Evolutionary conservation across 2,888 invertebrate genomes (phyloP).

Genomic region (Leucozona laternaria): DNA sequence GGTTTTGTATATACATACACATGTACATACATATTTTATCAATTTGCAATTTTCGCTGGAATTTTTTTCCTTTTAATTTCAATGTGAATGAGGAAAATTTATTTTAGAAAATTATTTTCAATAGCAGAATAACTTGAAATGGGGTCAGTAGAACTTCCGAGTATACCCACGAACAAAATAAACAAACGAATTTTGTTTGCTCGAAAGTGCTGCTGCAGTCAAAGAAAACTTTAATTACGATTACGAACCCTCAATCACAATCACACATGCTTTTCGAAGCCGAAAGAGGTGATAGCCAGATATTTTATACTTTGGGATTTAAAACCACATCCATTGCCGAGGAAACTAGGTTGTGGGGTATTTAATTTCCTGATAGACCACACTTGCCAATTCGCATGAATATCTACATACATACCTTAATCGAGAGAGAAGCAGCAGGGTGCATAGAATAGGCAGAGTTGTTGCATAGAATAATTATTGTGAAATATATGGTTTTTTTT

Average conservation of each 20-base stretch:
- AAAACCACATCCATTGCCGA: constrained; percentile 40
- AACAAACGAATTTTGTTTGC: constrained; percentile 1
- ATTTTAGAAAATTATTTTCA: background rate
- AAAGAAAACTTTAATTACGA: constrained; percentile 20
- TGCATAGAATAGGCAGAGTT: no score
- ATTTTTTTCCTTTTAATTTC: background rate
- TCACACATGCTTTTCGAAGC: constrained; percentile 8
- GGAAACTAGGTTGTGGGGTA: constrained; percentile 34
- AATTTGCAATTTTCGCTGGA: background rate
- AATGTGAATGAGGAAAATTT: background rate
- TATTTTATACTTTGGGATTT: constrained; percentile 34
- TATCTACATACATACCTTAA: background rate
- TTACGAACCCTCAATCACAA: background rate
- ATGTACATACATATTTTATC: background rate
- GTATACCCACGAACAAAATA: background rate
- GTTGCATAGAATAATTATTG: constrained; percentile 16
- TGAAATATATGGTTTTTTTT: background rate
- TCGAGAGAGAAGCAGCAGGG: background rate
- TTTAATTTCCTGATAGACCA: constrained; percentile 43
- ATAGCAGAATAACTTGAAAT: background rate
- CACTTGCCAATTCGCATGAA: background rate
- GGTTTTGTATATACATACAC: background rate
- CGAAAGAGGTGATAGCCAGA: constrained; percentile 12
- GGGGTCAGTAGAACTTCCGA: constrained; percentile 6
- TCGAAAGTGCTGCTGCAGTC: constrained; percentile 1